Base-by-base conservation (phyloP, 2,888 invertebrate species). In the Steinernema scapterisci region DNA sequence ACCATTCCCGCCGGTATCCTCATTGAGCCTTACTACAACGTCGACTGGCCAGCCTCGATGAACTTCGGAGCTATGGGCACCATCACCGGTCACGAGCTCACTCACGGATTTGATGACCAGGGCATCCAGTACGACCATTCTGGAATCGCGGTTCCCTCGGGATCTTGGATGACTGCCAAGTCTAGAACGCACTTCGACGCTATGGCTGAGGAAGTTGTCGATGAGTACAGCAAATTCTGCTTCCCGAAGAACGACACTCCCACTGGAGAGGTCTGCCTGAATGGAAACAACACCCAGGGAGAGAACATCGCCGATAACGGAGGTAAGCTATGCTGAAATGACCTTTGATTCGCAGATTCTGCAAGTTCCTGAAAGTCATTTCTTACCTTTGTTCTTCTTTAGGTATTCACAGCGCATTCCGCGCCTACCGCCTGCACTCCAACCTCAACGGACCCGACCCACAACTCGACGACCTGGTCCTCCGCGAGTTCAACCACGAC, bases 81-180 rank as follows among this genome's bases (percentile, higher is more conserved):
- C 38, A 38, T 70, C 27, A 19, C 52, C n/a, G 72, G 80, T 52
- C 72, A 70, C 46, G 56, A 70, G 44, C 23, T 76, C 27, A 70
- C 76, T 3, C 76, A 76, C 70, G 76, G 73, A 16, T 77, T 77
- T 70, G 97, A 97, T 88, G 96, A 96, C 87, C 75, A 84, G 72
- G 84, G 84, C 63, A 83, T 84, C 11, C 83, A 84, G 76, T 84
- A 83, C 82, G 77, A 82, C 72, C 80, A 82, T 38, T 77, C 77
- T 1, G 84, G 84, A 23, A 73, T 54, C 9, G 74, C 83, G n/a
- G 78, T 71, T 16, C 27, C 44, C 11, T 38, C 38, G 3, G 38
- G 38, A 3, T 38, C 38, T 3, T 78, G 78, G 78, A 71, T 77
- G 77, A 54, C 54, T 13, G 23, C 73, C 9, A 13, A 19, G n/a